Base-by-base conservation (phyloP, 2,888 invertebrate genomes). In the Dasypolia templi region DNA sequence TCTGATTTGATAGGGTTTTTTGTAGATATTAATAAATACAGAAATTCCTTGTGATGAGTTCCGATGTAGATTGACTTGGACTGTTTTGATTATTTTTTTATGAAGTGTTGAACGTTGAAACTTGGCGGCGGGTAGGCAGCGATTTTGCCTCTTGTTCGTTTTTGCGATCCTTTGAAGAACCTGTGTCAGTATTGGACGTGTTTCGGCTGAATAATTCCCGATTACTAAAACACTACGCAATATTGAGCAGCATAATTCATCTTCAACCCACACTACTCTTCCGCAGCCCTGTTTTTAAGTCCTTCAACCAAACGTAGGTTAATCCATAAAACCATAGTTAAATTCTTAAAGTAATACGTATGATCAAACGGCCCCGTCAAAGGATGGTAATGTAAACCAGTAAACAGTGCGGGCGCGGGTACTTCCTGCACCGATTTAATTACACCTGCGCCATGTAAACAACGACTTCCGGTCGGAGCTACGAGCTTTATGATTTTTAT, bases 361-460 rank as follows among this genome's bases (percentile, higher is more conserved):
- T 66, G 83, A 83, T 79, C 81, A 83, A 79, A 92, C 90, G 86
- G 87, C 82, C 69, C 85, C 85, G 89, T 89, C 91, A 90, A 92
- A 91, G 89, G 84, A 72, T 61, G 87, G 87, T 65, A 66, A 72
- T 49, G 75, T 75, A 91, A 91, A 91, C 91, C 7, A 46, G 76
- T 84, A 86, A 84, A 84, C 86, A 85, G 9, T 32, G 61, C 11
- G 53, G 68, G 46, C 17, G 64, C 62, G 67, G 65, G 71, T 87
- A 90, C 91, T 92, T 92, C 93, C 93, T 91, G 90, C 87, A 89
- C 90, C 86, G 87, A 89, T 91, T 89, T 91, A 86, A 92, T 92
- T 92, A 91, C 93, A 92, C 92, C 92, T 92, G 92, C 80, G 75
- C 69, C 79, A 68, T 69, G 85, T 89, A 91, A 91, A 90, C 90